Evolutionary conservation across 2,888 invertebrate genomes (phyloP).

Genomic region (Tillus elongatus): DNA sequence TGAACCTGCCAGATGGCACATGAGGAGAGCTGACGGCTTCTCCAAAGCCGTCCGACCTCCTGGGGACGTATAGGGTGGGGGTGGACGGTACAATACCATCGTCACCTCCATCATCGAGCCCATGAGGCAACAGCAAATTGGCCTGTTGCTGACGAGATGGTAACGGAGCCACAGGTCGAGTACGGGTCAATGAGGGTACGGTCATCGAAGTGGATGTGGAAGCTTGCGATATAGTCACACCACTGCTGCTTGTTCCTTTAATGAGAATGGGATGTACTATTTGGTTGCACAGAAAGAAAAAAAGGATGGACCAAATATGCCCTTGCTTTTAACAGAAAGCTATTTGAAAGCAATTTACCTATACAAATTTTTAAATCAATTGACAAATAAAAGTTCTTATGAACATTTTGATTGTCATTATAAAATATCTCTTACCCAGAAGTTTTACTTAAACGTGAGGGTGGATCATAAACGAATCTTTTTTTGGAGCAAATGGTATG

Average conservation of each 20-base stretch:
- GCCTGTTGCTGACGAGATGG: conserved; percentile 44
- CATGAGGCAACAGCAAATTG: conserved; percentile 45
- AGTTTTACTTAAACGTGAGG: too few species aligned
- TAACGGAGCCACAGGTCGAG: conserved; percentile 45
- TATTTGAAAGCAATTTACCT: too few species aligned
- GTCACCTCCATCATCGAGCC: conserved; percentile 58
- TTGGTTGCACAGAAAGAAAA: too few species aligned
- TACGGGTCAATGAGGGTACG: conserved; percentile 47
- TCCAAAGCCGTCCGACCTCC: conserved; percentile 78
- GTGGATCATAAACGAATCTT: too few species aligned
- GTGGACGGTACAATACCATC: conserved; percentile 81
- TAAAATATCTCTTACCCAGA: too few species aligned
- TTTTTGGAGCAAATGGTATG: too few species aligned
- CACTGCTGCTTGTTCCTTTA: conserved; percentile 25
- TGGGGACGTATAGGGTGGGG: conserved; percentile 74
- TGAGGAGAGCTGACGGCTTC: conserved; percentile 88
- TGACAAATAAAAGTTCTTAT: too few species aligned
- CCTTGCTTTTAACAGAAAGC: too few species aligned
- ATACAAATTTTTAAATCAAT: too few species aligned
- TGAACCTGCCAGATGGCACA: conserved; percentile 57
- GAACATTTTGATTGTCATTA: too few species aligned
- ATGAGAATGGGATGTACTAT: too few species aligned
- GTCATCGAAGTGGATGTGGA: conserved; percentile 34
- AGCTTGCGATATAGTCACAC: conserved; percentile 34
- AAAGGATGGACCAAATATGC: too few species aligned